Percentiles rank a stretch among this genome's conserved stretches.
phyloP scores from a whole-genome alignment of 2,113 vertebrate genomes.

The Lethenteron camtschaticum region DNA sequence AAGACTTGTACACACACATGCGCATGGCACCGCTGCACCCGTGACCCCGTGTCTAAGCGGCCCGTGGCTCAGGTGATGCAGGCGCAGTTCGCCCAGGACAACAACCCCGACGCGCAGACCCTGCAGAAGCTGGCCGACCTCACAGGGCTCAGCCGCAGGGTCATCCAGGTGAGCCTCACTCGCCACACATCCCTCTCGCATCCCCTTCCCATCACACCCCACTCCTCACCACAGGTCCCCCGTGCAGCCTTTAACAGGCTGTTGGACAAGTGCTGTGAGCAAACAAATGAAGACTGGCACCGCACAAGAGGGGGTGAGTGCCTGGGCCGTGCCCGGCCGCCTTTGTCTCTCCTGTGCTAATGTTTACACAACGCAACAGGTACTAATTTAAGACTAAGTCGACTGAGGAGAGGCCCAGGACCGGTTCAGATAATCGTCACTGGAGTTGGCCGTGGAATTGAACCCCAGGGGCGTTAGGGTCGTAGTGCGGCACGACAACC shows the following conservation, averaged over 20 bases:
- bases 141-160: slow-evolving; percentile 82
- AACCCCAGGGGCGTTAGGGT: no score
- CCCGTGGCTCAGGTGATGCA: slow-evolving; percentile 62
- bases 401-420: no score
- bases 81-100: slow-evolving; percentile 96
- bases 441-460: no score
- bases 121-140: slow-evolving; percentile 90
- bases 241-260: background rate
- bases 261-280: background rate
- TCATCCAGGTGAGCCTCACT: slow-evolving; percentile 57
- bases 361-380: no score
- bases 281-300: background rate
- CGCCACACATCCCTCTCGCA: background rate
- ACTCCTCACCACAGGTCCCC: background rate
- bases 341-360: background rate
- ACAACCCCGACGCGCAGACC: slow-evolving; percentile 89
- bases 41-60: no score
- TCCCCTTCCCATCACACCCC: background rate
- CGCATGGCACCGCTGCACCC: no score
- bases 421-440: no score
- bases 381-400: no score
- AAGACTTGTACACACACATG: no score
- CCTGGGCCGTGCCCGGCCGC: background rate
- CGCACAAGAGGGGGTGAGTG: background rate
- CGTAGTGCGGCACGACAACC: no score